These are phyloP conservation scores for Pituophis catenifer DNA, from an alignment of 2,113 vertebrate genomes.

Conservation along the genomic window DNA sequence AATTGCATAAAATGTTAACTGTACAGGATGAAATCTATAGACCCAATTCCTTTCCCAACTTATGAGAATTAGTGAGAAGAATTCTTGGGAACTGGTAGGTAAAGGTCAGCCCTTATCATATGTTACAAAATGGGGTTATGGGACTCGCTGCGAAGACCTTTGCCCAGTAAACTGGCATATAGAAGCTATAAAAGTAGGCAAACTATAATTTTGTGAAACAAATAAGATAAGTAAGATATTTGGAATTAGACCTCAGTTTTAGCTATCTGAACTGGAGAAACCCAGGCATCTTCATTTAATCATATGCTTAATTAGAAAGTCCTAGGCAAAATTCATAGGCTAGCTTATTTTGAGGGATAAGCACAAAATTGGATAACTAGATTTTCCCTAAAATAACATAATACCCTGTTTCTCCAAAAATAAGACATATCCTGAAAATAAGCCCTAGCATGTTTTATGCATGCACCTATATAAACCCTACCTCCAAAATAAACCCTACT, in stretches of 20 bases:
- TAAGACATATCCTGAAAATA: no score
- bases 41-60: not conserved
- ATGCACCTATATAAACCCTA: no score
- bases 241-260: not conserved
- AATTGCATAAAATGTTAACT: not conserved
- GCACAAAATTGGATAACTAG: not conserved
- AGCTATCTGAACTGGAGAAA: not conserved
- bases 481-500: no score
- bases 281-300: not conserved
- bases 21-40: not conserved
- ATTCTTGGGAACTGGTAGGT: not conserved
- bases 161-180: not conserved
- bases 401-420: not conserved
- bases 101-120: not conserved
- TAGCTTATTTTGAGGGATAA: not conserved
- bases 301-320: not conserved
- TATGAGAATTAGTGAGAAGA: not conserved
- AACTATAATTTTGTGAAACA: not conserved
- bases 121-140: not conserved
- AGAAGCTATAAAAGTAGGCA: not conserved
- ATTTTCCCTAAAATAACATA: not conserved
- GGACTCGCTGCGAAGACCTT: not conserved
- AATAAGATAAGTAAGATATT: not conserved
- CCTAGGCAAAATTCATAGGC: not conserved
- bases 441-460: no score